Evolutionary conservation across 2,888 invertebrate species (phyloP).

Genomic region (Spilosoma lubricipeda): DNA sequence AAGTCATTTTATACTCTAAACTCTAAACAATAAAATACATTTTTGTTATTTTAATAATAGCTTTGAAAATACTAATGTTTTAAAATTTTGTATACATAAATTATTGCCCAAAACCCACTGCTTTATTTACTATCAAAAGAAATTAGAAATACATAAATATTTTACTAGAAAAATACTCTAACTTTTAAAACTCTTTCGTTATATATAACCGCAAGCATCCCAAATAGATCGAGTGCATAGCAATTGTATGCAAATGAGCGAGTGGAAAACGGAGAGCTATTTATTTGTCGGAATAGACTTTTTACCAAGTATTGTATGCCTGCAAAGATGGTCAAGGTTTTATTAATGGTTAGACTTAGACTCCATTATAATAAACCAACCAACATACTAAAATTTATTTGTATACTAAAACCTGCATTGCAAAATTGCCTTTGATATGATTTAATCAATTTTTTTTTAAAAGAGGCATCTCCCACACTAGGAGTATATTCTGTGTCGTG

Average conservation of each 20-base stretch:
- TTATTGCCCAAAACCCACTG: constrained; percentile 6
- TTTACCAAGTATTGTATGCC: background rate
- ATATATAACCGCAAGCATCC: too few species aligned
- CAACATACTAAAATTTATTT: background rate
- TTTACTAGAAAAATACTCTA: background rate
- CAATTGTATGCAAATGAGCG: too few species aligned
- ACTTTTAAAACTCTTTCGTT: background rate
- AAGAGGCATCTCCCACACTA: too few species aligned
- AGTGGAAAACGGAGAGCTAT: too few species aligned
- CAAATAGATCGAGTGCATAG: too few species aligned
- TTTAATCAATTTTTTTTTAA: background rate
- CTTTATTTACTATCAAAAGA: background rate
- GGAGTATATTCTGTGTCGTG: too few species aligned
- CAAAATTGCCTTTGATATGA: background rate
- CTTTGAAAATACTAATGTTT: background rate
- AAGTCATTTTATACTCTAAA: constrained; percentile 4
- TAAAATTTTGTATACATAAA: background rate
- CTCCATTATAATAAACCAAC: too few species aligned
- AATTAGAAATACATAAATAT: background rate
- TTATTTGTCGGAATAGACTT: too few species aligned
- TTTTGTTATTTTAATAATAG: background rate
- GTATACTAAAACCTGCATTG: background rate
- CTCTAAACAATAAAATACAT: constrained; percentile 4
- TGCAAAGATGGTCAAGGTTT: too few species aligned
- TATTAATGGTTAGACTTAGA: too few species aligned